Evolutionary conservation across 2,888 invertebrate genomes (phyloP), one percentile per base, ranked within the genome.

Genomic region (Anthophora plumipes): DNA sequence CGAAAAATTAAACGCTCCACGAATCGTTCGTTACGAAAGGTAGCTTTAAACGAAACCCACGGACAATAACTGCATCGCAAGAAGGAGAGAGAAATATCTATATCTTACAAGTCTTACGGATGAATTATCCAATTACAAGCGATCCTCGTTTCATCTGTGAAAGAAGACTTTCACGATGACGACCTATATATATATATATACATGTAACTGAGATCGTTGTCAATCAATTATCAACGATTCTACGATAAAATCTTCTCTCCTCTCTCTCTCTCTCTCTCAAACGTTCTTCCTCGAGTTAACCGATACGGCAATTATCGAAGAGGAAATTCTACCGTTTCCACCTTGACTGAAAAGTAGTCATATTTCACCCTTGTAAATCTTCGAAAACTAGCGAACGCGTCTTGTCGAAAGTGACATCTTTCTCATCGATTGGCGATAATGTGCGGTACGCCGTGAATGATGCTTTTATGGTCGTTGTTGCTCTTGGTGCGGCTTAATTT

Each of bases 381-480:
- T 39, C 8, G 72, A 66, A 37, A 66, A 66, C 55, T 41, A 41
- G 25, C 50, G 43, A 61, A 22, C 57, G 46, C 73, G 54, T 46
- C 71, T 74, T 70, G 57, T 57, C 61, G 77, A n/a, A n/a, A 48
- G 73, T 80, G 81, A 82, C 83, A 80, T 86, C 59, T 83, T 83
- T 54, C 76, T 80, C 85, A 57, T 85, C 85, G 87, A 91, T 91
- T 86, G 90, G 86, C 85, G 90, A 90, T 92, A 92, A 92, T 90
- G 91, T 88, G 91, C 90, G 90, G 88, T 89, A 82, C 85, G 85
- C 89, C 89, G 86, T 89, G 89, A 91, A 91, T 90, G 91, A 92
- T 90, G 91, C 90, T 89, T 92, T 92, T 90, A 91, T 90, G 89
- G 88, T 88, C 83, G 82, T 88, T 85, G 68, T 85, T 73, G 41